Conservation (phyloP, 2,888 invertebrate species). For the Xestia c-nigrum region DNA sequence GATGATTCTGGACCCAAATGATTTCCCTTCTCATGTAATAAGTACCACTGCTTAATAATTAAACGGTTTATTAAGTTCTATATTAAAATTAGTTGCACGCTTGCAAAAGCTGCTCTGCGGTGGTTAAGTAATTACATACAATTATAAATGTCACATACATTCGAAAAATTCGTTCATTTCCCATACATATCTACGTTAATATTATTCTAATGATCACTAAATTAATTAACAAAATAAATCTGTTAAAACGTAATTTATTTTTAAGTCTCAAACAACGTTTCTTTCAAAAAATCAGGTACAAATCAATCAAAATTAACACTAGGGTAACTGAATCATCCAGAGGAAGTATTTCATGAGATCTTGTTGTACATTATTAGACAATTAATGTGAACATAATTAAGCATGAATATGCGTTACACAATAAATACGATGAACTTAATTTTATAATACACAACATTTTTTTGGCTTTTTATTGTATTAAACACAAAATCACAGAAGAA, state of each 20-base stretch:
- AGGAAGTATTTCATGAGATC: conserved; percentile 88
- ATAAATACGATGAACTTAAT: conserved; percentile 77
- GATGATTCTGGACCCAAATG: conserved; percentile 68
- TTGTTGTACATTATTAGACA: conserved; percentile 75
- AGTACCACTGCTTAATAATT: conserved; percentile 73
- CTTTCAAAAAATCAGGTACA: conserved; percentile 88
- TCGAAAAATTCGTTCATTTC: conserved; percentile 84
- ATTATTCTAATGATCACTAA: conserved; percentile 78
- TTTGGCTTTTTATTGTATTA: conserved; percentile 85
- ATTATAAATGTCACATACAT: conserved; percentile 75
- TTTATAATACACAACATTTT: conserved; percentile 82
- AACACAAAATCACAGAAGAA: conserved; percentile 87
- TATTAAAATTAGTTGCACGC: conserved; percentile 85
- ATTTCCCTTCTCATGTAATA: conserved; percentile 73
- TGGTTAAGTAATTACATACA: conserved; percentile 84
- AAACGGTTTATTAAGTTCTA: conserved; percentile 79
- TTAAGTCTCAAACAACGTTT: conserved; percentile 86
- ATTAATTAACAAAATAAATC: conserved; percentile 84
- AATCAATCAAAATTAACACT: conserved; percentile 88
- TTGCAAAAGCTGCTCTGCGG: conserved; percentile 88
- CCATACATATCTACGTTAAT: conserved; percentile 79
- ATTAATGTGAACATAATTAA: conserved; percentile 66
- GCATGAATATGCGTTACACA: conserved; percentile 73
- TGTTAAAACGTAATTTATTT: conserved; percentile 83
- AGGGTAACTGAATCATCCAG: conserved; percentile 88